Conservation (phyloP, 2,888 invertebrate genomes). For the Hermaeophaga mercurialis region DNA sequence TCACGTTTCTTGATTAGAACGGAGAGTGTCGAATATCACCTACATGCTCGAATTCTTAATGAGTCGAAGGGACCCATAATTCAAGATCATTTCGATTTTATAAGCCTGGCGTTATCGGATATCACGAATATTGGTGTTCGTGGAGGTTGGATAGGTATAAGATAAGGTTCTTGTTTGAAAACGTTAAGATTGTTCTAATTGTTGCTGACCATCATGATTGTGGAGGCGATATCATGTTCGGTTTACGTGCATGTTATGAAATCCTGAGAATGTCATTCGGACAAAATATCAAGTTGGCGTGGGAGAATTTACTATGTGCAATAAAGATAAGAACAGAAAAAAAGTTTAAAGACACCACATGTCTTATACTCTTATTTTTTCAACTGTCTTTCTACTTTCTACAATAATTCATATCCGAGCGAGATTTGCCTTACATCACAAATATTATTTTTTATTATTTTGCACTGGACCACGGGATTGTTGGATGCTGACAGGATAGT, state of each 20-base stretch:
- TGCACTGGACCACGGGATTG: too few species aligned
- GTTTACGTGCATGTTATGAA: constrained; percentile 15
- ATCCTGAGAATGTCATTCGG: constrained; percentile 9
- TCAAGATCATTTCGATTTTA: constrained; percentile 18
- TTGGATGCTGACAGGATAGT: too few species aligned
- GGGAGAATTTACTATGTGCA: neutral
- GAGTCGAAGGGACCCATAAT: constrained; percentile 11
- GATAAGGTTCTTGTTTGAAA: constrained; percentile 6
- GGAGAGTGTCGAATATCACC: constrained; percentile 28
- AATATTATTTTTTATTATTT: too few species aligned
- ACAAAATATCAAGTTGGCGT: constrained; percentile 6
- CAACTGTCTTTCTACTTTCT: too few species aligned
- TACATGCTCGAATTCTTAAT: constrained; percentile 29
- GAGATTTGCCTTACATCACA: too few species aligned
- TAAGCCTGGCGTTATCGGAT: neutral
- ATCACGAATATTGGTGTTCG: constrained; percentile 1
- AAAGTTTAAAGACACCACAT: too few species aligned
- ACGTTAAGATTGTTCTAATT: constrained; percentile 15
- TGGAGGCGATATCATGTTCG: constrained; percentile 11
- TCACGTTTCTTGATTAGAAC: constrained; percentile 29
- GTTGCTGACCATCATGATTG: constrained; percentile 18
- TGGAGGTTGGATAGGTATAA: neutral
- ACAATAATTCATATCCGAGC: too few species aligned
- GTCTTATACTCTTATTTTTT: too few species aligned
- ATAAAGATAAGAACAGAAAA: neutral